Percentiles rank a stretch among this genome's conserved stretches.
These are phyloP conservation scores for Pristionchus exspectatus DNA, from an alignment of 2,888 invertebrate genomes.

Conservation along the genomic window DNA sequence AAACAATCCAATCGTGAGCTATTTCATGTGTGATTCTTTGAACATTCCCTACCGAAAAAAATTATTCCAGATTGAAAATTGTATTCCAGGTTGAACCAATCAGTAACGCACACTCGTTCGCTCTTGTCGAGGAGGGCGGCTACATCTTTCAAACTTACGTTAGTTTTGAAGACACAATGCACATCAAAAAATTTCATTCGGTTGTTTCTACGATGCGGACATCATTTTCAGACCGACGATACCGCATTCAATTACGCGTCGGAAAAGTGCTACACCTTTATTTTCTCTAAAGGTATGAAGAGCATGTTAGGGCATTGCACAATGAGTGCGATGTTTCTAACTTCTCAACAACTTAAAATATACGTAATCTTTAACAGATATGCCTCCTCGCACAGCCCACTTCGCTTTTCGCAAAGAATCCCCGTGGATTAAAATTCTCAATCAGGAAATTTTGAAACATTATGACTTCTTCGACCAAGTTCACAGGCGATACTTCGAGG, in stretches of 20 bases:
- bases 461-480: background rate
- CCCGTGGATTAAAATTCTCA: background rate
- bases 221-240: background rate
- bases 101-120: background rate
- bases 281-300: slow-evolving; percentile 8
- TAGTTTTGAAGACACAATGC: no score
- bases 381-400: background rate
- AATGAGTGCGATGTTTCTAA: no score
- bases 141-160: slow-evolving; percentile 21
- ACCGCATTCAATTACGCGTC: background rate
- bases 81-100: no score
- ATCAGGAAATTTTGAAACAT: background rate
- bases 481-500: slow-evolving; percentile 6
- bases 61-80: no score
- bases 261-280: slow-evolving; percentile 4
- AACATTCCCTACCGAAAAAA: no score
- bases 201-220: no score
- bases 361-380: background rate
- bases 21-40: no score
- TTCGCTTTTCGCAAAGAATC: background rate
- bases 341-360: no score
- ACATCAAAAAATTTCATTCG: no score
- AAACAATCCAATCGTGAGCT: slow-evolving; percentile 19
- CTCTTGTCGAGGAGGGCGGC: background rate
- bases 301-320: no score